Evolutionary conservation across 2,113 vertebrate species (phyloP), one percentile per base, ranked within the genome.

Genomic region (Eonycteris spelaea): DNA sequence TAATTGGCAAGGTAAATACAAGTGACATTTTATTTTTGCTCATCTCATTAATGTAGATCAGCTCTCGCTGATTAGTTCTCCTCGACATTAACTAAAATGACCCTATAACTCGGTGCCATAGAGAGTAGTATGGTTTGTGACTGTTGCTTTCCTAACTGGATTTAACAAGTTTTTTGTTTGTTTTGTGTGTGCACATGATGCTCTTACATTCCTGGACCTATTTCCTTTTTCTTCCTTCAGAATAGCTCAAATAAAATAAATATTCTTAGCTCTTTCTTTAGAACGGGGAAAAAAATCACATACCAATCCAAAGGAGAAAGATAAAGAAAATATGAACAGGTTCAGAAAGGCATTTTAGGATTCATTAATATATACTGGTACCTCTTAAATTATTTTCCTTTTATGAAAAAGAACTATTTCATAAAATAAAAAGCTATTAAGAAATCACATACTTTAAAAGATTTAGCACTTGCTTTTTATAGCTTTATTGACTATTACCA

Each of bases 401-500:
- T 70, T 38, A 61, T 55, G 53, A 84, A 94, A 95, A 94, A 71
- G 19, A 95, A 94, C 30, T 24, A 38, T 65, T 21, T 40, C 61
- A 1, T 28, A 35, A 0, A 63, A 2, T 21, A 0, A 33, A 89
- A 95, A 97, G 87, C 45, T 11, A 90, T 19, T 93, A 94, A 90
- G 55, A 96, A 90, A n/a, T 70, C 15, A 38, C 63, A 24, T 0
- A 0, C 21, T 4, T 28, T 12, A 24, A 45, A 77, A 97, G 84
- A 97, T 38, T 98, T 96, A 93, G 22, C 53, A 80, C 55, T 92
- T 89, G 59, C 24, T 59, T 74, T 97, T 94, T 57, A 96, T 82
- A 78, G 90, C 59, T 98, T 98, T 98, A 98, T 98, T 98, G 97
- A 97, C 97, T 98, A 97, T 98, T 98, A 97, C 95, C 97, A 98